phyloP scores from a whole-genome alignment of 2,888 invertebrate genomes.

The Hydroisotoma schaefferi region DNA sequence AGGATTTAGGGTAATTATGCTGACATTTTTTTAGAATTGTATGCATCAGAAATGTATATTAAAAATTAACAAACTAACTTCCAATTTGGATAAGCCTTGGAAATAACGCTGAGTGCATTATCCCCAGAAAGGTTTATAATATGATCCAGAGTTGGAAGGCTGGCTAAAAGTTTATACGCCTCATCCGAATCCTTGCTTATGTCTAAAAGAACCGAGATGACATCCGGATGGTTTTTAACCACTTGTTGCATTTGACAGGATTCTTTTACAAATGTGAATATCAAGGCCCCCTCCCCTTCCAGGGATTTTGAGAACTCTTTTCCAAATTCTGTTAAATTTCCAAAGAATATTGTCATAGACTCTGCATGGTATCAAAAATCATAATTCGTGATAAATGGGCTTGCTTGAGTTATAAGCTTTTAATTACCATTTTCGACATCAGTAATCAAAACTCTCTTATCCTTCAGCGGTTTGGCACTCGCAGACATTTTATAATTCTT shows the following conservation, averaged over 20 bases:
- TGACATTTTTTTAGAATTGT: background rate
- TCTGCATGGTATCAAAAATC: background rate
- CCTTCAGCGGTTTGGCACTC: constrained; percentile 12
- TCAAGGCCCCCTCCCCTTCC: constrained; percentile 19
- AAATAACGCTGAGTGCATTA: constrained; percentile 22
- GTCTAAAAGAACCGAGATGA: constrained; percentile 29
- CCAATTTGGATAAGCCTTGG: constrained; percentile 19
- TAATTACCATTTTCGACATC: constrained; percentile 26
- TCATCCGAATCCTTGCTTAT: constrained; percentile 18
- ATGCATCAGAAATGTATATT: background rate
- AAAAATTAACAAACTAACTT: constrained; percentile 18
- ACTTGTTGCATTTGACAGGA: constrained; percentile 26
- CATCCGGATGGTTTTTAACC: constrained; percentile 22
- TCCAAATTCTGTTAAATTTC: constrained; percentile 22
- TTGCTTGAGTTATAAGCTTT: background rate
- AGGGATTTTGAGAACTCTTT: constrained; percentile 24
- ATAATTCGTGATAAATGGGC: background rate
- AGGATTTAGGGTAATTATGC: no score
- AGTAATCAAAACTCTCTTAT: constrained; percentile 28
- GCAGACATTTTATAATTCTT: no score
- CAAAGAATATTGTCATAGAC: background rate
- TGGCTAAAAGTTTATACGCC: constrained; percentile 22
- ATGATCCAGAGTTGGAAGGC: constrained; percentile 27
- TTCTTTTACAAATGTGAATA: constrained; percentile 29
- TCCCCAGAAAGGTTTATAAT: constrained; percentile 33